Evolutionary conservation across 2,113 vertebrate species (phyloP), one percentile per base, ranked within the genome.

Genomic region (mouse (Mus musculus)): DNA sequence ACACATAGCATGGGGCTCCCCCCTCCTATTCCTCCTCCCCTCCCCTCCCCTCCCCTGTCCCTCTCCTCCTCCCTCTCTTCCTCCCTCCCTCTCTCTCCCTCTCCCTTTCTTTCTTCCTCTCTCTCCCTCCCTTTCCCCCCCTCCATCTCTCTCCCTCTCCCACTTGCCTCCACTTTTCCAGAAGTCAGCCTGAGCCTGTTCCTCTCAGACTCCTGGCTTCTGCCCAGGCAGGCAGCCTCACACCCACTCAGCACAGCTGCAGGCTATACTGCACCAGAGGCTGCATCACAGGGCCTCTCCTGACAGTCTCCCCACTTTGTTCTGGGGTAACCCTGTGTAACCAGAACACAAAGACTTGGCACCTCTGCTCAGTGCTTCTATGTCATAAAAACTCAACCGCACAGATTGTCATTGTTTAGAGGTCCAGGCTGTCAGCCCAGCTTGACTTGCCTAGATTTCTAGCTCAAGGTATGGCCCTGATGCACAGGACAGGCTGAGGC

Each of bases 31-130:
- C 33, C 7, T 33, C 6, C 1, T 72, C 69, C 4, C 22, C 9
- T 1, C 3, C 5, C 9, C 20, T 5, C 1, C 16, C 2, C 2
- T 5, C 2, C 8, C 7, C 19, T 8, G 13, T 26, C 11, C 7
- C 10, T 6, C 22, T 5, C 10, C 2, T n/a, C 1, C 42, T 24
- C 72, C 4, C 14, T 19, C 14, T 72, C 28, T 7, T 6, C 9
- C 7, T 72, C 7, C 9, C 36, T 7, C 7, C 16, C 33, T 13
- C 14, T 19, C 69, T 7, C 33, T 13, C 13, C 4, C 33, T 16
- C 19, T 17, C 12, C 26, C 19, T 28, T 9, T 11, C 26, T 12
- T 26, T 7, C 14, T 7, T 7, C 39, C n/a, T 75, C 75, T 42
- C 75, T 76, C 20, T 3, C 2, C 20, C 9, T 46, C 20, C 11